Evolutionary conservation across 2,113 vertebrate species (phyloP).

Genomic region (Zapornia atra): DNA sequence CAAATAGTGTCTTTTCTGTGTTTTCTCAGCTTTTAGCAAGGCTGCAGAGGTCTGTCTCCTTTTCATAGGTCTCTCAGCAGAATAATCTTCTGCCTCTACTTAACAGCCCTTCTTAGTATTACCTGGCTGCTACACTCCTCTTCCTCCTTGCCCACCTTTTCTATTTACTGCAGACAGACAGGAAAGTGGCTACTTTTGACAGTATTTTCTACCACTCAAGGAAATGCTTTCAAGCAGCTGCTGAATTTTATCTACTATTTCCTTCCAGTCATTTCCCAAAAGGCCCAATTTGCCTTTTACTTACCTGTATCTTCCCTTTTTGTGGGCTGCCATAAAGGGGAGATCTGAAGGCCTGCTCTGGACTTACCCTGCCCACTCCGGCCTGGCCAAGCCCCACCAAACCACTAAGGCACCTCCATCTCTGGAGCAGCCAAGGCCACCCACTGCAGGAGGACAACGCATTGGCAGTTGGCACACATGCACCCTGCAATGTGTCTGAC

Average conservation of each 20-base stretch:
- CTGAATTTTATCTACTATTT: neutral
- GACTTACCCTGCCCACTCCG: neutral
- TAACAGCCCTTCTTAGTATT: neutral
- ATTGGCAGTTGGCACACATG: fast-evolving
- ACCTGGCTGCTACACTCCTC: neutral
- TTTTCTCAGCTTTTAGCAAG: neutral
- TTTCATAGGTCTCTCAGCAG: neutral
- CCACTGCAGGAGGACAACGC: neutral
- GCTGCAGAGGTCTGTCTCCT: neutral
- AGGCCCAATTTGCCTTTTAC: neutral
- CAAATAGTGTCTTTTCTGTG: neutral
- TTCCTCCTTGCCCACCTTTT: neutral
- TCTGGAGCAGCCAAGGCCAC: neutral
- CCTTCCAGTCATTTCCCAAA: neutral
- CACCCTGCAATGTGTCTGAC: neutral
- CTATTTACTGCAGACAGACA: neutral
- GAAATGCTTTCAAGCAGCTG: neutral
- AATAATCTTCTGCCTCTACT: neutral
- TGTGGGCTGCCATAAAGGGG: too few species aligned
- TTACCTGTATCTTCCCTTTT: neutral
- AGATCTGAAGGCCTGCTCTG: neutral
- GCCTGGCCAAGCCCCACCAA: neutral
- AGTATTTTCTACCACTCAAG: neutral
- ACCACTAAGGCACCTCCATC: neutral
- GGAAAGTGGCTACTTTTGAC: neutral